Base-by-base conservation (phyloP, 2,797 vertebrate genomes). In the Chromis chromis region DNA sequence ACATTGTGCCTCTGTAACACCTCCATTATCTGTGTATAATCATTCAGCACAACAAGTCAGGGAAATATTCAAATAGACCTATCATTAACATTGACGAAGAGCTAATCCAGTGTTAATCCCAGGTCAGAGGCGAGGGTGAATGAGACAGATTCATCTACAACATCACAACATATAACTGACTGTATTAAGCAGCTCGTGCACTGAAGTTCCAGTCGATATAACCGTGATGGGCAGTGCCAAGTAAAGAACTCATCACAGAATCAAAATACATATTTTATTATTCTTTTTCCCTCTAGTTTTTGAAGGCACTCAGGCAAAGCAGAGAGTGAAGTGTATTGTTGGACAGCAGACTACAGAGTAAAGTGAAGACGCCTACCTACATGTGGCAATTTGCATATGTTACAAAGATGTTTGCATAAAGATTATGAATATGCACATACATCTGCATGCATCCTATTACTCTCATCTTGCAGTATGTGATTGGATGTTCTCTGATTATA, bases 21-120 rank as follows among this genome's bases (percentile, higher is more conserved):
- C 40, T 24, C 24, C n/a, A 39, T 72, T 61, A 74, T 65, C 33
- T 68, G 21, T 36, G 36, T 21, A 78, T 83, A 77, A 70, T 65
- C 49, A 85, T 82, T 81, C 66, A 70, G 28, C 64, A 28, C 68
- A 78, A 68, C 57, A 78, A 65, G 56, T 50, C 42, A 24, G 19
- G 56, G 46, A 76, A 55, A 83, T 60, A 78, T 78, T 57, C 74
- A 84, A 77, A 83, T 54, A 46, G 16, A 56, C 31, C 39, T 57
- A 31, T 52, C 57, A 53, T 70, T 60, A 40, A 63, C 56, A 71
- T 25, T 27, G 72, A 59, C n/a, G 3, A 42, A 42, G 62, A 31
- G 61, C 64, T 88, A 85, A 83, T 88, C 82, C 65, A 49, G 63
- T 49, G 46, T 66, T 44, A 83, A 90, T 81, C 68, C 66, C 61